Conservation (phyloP, 2,113 vertebrate species). For the Neomonachus schauinslandi region DNA sequence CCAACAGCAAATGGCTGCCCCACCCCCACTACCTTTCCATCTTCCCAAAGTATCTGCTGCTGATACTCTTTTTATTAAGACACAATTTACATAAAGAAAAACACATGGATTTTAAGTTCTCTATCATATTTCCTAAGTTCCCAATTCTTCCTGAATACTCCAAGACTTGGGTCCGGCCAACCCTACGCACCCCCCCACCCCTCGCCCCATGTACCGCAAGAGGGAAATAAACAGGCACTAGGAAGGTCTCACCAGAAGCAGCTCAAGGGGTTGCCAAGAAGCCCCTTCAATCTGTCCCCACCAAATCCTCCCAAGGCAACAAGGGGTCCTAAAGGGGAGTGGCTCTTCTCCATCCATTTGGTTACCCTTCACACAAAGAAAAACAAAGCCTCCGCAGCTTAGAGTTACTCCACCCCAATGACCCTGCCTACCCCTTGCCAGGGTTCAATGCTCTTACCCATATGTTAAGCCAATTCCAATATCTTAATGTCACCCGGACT, state of each 20-base stretch:
- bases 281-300: background rate
- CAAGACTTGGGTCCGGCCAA: background rate
- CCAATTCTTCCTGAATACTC: slow-evolving; percentile 27
- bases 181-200: background rate
- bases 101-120: background rate
- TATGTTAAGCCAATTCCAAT: background rate
- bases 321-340: slow-evolving; percentile 31
- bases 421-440: background rate
- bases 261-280: background rate
- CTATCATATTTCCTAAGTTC: slow-evolving; percentile 42
- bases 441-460: slow-evolving; percentile 3
- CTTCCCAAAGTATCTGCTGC: background rate
- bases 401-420: slow-evolving; percentile 18
- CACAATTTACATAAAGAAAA: slow-evolving; percentile 12
- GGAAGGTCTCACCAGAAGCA: slow-evolving; percentile 15
- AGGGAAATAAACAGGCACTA: background rate
- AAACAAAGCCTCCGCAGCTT: background rate
- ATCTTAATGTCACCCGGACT: background rate
- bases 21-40: background rate
- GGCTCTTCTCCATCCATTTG: background rate
- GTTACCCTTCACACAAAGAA: slow-evolving; percentile 32
- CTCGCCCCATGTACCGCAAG: background rate
- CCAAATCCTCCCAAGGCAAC: background rate
- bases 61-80: background rate
- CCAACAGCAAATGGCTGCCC: background rate